A percentile compares a stretch with the other conserved stretches of the same genome.
Evolutionary conservation across 2,888 invertebrate species (phyloP).

Genomic region (Sarcophaga variegata): DNA sequence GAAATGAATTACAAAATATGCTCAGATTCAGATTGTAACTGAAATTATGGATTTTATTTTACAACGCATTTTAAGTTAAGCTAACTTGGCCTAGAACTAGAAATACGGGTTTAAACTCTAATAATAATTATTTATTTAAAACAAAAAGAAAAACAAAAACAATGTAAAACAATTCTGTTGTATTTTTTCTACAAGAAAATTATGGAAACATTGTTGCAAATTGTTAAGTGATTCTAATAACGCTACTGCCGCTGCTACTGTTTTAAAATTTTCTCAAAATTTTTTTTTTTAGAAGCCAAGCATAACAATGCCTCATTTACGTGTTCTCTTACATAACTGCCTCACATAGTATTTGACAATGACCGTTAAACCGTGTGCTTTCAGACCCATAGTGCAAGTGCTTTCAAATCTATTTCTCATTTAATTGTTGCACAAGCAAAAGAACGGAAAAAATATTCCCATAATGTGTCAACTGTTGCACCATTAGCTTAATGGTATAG

Average conservation of each 20-base stretch:
- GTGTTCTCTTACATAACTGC: conserved; percentile 18
- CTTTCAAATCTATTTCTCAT: conserved; percentile 11
- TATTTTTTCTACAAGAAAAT: no score
- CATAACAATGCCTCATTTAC: background rate
- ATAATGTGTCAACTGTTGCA: no score
- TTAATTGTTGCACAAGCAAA: background rate
- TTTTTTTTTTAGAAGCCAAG: background rate
- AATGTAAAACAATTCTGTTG: conserved; percentile 66
- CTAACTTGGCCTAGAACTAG: conserved; percentile 58
- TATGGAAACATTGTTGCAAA: conserved; percentile 73
- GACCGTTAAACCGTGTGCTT: conserved; percentile 71
- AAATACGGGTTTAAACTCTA: conserved; percentile 1
- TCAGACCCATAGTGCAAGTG: conserved; percentile 2
- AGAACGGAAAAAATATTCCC: background rate
- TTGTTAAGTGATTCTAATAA: no score
- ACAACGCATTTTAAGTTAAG: background rate
- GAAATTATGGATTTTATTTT: no score
- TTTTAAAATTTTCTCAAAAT: no score
- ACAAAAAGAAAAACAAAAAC: conserved; percentile 65
- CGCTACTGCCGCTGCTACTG: background rate
- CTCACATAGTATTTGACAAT: conserved; percentile 71
- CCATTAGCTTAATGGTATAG: no score
- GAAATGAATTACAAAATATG: conserved; percentile 42
- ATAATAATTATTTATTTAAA: background rate
- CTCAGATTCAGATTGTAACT: background rate